A percentile compares a stretch with the other conserved stretches of the same genome.
These are phyloP conservation scores for Oceanites oceanicus DNA, from an alignment of 2,113 vertebrate genomes.

Conservation along the genomic window DNA sequence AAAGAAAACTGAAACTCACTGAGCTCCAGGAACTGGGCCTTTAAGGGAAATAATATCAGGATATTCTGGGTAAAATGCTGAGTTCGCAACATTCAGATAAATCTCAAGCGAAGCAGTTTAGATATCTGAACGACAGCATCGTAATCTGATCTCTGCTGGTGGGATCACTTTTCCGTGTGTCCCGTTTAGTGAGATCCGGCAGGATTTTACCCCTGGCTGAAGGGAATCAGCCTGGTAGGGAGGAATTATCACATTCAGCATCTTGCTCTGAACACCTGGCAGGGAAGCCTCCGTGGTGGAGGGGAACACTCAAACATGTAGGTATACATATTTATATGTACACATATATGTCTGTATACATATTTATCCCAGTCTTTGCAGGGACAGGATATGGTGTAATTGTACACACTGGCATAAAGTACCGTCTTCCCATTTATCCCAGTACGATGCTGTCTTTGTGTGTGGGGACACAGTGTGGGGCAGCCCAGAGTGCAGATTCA, in stretches of 20 bases:
- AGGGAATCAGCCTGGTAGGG: not conserved
- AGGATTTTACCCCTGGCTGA: not conserved
- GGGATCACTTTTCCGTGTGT: not conserved
- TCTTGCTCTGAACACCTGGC: not conserved
- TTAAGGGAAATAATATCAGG: not conserved
- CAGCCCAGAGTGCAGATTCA: not conserved
- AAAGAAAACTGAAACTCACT: not conserved
- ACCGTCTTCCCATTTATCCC: not conserved
- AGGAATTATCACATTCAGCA: not conserved
- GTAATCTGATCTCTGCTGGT: not conserved
- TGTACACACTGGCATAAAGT: not conserved
- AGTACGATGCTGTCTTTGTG: not conserved
- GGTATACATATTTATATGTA: not conserved
- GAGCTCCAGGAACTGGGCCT: not conserved
- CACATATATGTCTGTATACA: accelerated
- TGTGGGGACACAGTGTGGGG: not conserved
- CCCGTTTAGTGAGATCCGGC: not conserved
- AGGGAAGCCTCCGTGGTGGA: not conserved
- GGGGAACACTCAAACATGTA: not conserved
- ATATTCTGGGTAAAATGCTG: not conserved
- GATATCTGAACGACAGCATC: accelerated
- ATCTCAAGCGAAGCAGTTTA: not conserved
- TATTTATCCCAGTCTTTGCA: not conserved
- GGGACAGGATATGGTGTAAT: not conserved
- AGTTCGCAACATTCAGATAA: not conserved